Base-by-base conservation (phyloP, 2,888 invertebrate species). In the Cyclophora punctaria region DNA sequence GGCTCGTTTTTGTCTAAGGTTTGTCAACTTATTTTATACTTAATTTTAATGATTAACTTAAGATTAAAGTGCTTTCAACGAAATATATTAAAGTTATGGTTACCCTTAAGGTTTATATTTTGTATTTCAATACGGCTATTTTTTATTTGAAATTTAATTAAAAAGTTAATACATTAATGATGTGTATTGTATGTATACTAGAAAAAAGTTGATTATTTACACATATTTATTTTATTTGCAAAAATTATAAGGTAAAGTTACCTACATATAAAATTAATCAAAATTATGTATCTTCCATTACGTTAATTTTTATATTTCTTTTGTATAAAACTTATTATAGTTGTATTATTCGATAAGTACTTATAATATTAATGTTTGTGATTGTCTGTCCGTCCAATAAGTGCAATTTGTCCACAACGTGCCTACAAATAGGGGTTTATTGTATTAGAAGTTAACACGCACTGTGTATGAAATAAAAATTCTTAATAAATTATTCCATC, bases 331-430 rank as follows among this genome's bases (percentile, higher is more conserved):
- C 20, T 4, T 7, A 7, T 41, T 43, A 3, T 43, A 43, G 3
- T 43, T 43, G 20, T 5, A 7, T 43, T 20, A 7, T 3, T 43
- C 42, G 7, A 20, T 7, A 42, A 7, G n/a, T 47, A 40, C 45
- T 34, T 53, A 41, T 59, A 58, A 62, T 52, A 63, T 53, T 55
- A 68, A 66, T 72, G 73, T 80, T 79, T 82, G 82, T 84, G 80
- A 83, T 79, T 59, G 83, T 80, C 49, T 69, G 78, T 80, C 83
- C 84, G 83, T 83, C 84, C 83, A 75, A 67, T 45, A 63, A 60
- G 80, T 79, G 78, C 76, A 78, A 78, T 77, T 66, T 70, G 67
- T 70, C 60, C 68, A 57, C 46, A 54, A 63, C 48, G 71, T 74
- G 73, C 71, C 70, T 77, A 60, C 48, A 57, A 68, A 20, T 20